Evolutionary conservation across 2,888 invertebrate species (phyloP).

Genomic region (Mactromeris polynyma): DNA sequence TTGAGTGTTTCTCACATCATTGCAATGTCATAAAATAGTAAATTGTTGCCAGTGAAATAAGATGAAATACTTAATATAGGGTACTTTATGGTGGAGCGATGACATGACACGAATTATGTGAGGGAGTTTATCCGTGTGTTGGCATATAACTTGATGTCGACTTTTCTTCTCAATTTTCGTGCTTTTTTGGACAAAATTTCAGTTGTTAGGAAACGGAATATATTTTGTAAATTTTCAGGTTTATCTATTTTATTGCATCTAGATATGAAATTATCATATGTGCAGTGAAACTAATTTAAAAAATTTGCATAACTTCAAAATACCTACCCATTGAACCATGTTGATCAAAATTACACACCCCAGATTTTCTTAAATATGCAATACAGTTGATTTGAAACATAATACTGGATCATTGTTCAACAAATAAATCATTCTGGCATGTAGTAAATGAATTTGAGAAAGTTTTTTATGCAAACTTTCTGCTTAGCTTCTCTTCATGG

Average conservation of each 20-base stretch:
- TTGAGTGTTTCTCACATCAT: background rate
- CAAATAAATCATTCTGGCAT: background rate
- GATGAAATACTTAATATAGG: background rate
- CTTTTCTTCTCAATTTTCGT: background rate
- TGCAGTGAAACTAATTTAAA: background rate
- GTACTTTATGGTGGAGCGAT: background rate
- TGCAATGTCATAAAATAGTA: background rate
- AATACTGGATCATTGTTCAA: background rate
- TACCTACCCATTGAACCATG: background rate
- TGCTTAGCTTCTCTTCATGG: too few relatives aligned
- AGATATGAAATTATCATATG: background rate
- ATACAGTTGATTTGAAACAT: background rate
- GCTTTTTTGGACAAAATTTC: background rate
- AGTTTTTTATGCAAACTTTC: background rate
- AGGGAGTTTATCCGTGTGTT: background rate
- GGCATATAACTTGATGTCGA: background rate
- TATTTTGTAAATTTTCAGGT: background rate
- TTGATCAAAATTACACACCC: background rate
- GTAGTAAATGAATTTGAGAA: background rate
- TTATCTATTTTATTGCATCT: background rate
- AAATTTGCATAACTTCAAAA: background rate
- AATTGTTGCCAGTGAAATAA: background rate
- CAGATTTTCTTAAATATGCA: background rate
- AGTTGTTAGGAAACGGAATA: background rate
- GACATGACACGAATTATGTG: background rate